Evolutionary conservation across 2,797 vertebrate species (phyloP), one percentile per base, ranked within the genome.

Genomic region (Acipenser transmontanus): DNA sequence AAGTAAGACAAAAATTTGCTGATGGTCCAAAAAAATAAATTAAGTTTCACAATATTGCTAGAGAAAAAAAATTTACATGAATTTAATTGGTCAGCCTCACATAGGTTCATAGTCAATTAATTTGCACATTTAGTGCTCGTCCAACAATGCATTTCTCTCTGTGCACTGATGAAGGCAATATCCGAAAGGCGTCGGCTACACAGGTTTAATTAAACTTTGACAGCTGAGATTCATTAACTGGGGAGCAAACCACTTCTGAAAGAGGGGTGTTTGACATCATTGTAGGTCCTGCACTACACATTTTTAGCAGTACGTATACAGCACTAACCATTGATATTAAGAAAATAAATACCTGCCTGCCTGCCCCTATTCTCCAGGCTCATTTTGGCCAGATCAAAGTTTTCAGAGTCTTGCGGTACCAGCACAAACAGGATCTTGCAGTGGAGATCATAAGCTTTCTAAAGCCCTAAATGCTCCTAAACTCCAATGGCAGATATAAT

Each of bases 401-500:
- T 72, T 76, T 68, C 66, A 70, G 73, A 79, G 69, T 68, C 50
- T 64, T 76, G 78, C 73, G 0, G 0, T 10, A 70, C 85, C 80
- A 80, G 80, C 80, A 74, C 54, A 76, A 80, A 82, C 61, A 63
- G 11, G 11, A 68, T 70, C 72, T 72, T 17, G 0, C 71, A 0
- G 0, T 78, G 73, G 73, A 80, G 80, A 73, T 73, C 72, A 80
- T 73, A 73, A 7, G 62, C 67, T 70, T 70, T 77, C 82, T 63
- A 78, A 80, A 72, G 76, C 79, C 85, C 81, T 80, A 78, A 83
- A 76, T 78, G 73, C 72, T 73, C 72, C 72, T 69, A 76, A 84
- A 83, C 83, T 85, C 81, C 74, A 82, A 81, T 80, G 85, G 78
- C 73, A 76, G 50, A 71, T 72, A 71, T 89, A 88, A 89, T 87